Base-by-base conservation (phyloP, 2,888 invertebrate species). In the Sarcophaga caerulescens region DNA sequence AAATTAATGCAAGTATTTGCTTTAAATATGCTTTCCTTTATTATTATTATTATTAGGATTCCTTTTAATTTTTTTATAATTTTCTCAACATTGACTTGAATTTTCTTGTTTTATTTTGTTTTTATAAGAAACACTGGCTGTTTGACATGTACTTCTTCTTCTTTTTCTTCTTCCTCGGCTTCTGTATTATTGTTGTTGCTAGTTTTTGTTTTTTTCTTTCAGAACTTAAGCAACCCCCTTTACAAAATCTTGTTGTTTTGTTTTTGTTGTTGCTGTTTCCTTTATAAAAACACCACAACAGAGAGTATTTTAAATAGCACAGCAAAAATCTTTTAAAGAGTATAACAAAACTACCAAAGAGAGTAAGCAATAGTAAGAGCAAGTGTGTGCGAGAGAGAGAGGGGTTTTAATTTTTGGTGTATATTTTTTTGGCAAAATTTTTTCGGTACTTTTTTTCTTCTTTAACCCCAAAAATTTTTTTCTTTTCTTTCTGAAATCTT, bases 171-270 rank as follows among this genome's bases (percentile, higher is more conserved):
- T 35, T 35, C 1, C 10, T 35, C 35, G 35, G 8, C 8, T 35
- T 35, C 10, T 35, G 35, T 35, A 35, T 10, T 35, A 35, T 35
- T 35, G 8, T 35, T 35, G 35, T 35, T 35, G 35, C 35, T 35
- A 35, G 25, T 35, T 35, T 35, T 35, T 35, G 35, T 19, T 44
- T 59, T 60, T 86, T 79, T 63, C 60, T 70, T 47, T 63, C 23
- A 63, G 14, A 65, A 25, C 45, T 66, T 70, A 78, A 70, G 44
- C 84, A 82, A 77, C 82, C 85, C 82, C 84, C 78, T 85, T 78
- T 35, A 35, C 35, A 35, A 35, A 35, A 35, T 35, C 35, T 35
- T 35, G 8, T 35, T 78, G 57, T 45, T 63, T 59, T 62, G 12
- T 79, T 17, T 77, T 78, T 73, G 44, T 57, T 57, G 74, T 81